These are phyloP conservation scores for Polymixis flavicincta DNA, from an alignment of 2,888 invertebrate genomes.

Conservation along the genomic window DNA sequence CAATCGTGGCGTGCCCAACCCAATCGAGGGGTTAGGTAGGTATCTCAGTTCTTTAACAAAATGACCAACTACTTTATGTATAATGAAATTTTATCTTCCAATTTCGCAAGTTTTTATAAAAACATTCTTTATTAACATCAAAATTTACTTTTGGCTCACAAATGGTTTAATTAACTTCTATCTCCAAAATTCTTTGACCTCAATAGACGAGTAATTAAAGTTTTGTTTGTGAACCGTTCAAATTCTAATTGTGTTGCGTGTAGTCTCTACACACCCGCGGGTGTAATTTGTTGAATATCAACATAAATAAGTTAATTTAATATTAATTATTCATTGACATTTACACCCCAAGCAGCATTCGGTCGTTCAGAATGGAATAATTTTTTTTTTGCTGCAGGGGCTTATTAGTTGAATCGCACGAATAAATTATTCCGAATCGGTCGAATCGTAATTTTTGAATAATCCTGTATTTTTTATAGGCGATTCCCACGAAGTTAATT, in stretches of 20 bases:
- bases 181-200: constrained; percentile 52
- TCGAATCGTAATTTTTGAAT: too few species aligned
- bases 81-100: constrained; percentile 13
- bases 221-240: constrained; percentile 55
- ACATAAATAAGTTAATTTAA: constrained; percentile 23
- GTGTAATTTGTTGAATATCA: constrained; percentile 42
- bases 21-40: not conserved
- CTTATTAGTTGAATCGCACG: not conserved
- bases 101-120: constrained; percentile 9
- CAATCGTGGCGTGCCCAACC: too few species aligned
- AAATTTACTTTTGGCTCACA: constrained; percentile 53
- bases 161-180: constrained; percentile 61
- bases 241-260: constrained; percentile 43
- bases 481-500: too few species aligned
- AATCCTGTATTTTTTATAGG: too few species aligned
- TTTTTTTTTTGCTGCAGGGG: not conserved
- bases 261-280: constrained; percentile 27
- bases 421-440: too few species aligned
- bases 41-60: not conserved
- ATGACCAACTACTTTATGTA: not conserved
- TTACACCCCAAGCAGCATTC: not conserved
- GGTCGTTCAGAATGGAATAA: not conserved
- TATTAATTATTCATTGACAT: constrained; percentile 32
- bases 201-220: constrained; percentile 58
- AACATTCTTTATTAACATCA: constrained; percentile 40